phyloP scores from a whole-genome alignment of 2,797 vertebrate species.

The Hypotaenidia okinawae region DNA sequence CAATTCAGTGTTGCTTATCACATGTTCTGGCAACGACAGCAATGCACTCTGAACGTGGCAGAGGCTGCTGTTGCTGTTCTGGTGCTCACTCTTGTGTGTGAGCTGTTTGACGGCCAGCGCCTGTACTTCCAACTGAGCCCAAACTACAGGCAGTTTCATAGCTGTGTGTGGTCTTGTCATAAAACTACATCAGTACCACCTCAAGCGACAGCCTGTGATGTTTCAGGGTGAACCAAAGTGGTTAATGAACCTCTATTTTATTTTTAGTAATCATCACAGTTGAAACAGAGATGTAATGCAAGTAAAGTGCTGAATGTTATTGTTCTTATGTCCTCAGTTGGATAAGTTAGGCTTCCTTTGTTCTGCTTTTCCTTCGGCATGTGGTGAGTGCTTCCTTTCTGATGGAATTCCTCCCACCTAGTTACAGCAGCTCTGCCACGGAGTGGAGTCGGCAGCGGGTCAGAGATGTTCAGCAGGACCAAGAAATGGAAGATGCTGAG shows the following conservation, averaged over 20 bases:
- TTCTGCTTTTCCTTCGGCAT: background rate
- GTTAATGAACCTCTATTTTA: background rate
- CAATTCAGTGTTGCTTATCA: background rate
- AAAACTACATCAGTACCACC: background rate
- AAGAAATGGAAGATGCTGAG: slow-evolving; percentile 68
- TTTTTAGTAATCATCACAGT: background rate
- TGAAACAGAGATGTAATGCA: background rate
- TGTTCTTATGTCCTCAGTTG: background rate
- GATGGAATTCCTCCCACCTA: slow-evolving; percentile 41
- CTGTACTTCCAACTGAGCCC: accelerated
- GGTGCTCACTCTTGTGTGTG: background rate
- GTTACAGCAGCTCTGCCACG: slow-evolving; percentile 65
- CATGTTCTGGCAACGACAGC: background rate
- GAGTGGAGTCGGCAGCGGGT: slow-evolving; percentile 53
- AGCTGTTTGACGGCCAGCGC: background rate
- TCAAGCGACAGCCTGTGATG: background rate
- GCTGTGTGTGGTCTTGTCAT: background rate
- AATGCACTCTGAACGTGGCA: background rate
- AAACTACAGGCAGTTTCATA: background rate
- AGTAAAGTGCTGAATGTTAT: background rate
- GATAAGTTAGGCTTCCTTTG: background rate
- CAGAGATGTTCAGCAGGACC: slow-evolving; percentile 45
- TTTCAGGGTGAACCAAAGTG: background rate
- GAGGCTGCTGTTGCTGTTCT: background rate
- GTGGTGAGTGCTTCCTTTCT: background rate